Conservation (phyloP, 2,888 invertebrate species). For the Folsomia candida region DNA sequence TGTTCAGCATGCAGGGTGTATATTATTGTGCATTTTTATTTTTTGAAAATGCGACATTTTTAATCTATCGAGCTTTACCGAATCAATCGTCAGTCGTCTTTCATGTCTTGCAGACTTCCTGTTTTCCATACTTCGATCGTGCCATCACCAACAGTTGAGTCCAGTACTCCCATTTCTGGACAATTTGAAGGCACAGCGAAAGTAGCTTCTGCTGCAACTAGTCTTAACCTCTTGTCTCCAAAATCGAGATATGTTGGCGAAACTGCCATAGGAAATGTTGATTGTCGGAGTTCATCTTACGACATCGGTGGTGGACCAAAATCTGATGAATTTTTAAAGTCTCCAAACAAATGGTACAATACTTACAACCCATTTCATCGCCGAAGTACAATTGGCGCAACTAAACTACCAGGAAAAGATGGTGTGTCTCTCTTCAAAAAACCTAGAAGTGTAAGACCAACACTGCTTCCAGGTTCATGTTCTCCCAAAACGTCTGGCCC, state of each 20-base stretch:
- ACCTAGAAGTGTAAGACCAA: neutral
- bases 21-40: no score
- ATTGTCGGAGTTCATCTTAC: no score
- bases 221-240: no score
- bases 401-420: neutral
- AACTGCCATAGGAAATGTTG: no score
- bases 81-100: no score
- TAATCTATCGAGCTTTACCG: no score
- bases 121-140: neutral
- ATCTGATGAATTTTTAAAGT: no score
- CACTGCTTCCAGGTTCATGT: neutral
- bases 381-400: neutral
- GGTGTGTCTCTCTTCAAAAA: neutral
- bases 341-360: slow-evolving; percentile 34
- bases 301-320: no score
- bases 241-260: neutral
- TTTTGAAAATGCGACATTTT: no score
- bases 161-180: neutral
- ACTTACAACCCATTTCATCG: slow-evolving; percentile 16
- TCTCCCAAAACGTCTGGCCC: neutral
- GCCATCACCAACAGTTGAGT: neutral
- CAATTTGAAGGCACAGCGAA: no score
- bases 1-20: no score
- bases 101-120: neutral
- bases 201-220: no score